Conservation (phyloP, 2,797 vertebrate species). For the Allobates femoralis region DNA sequence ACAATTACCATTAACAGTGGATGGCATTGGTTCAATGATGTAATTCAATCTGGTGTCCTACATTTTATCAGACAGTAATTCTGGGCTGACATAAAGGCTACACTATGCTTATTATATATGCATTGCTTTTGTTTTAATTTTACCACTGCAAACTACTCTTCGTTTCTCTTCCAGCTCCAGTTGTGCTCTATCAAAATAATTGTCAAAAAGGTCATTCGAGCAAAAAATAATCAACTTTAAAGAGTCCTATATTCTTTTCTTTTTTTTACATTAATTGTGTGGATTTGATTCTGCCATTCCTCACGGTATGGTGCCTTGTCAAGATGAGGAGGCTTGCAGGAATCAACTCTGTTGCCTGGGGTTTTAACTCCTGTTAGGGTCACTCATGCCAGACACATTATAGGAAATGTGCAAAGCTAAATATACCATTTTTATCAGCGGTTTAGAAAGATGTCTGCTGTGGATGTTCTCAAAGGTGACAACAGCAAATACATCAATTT, state of each 20-base stretch:
- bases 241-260: neutral
- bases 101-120: conserved; percentile 68
- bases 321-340: neutral
- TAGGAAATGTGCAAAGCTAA: neutral
- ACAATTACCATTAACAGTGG: conserved; percentile 84
- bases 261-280: neutral
- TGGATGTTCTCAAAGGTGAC: neutral
- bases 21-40: conserved; percentile 81
- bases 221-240: conserved; percentile 16
- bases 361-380: conserved; percentile 7
- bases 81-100: conserved; percentile 75
- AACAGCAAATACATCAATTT: neutral
- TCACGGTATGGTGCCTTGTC: conserved; percentile 11
- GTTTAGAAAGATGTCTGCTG: neutral
- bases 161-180: conserved; percentile 65
- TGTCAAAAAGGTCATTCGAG: conserved; percentile 53
- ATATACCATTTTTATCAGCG: neutral
- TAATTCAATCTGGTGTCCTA: conserved; percentile 86
- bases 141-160: conserved; percentile 66
- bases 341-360: neutral
- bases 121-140: conserved; percentile 72
- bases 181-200: conserved; percentile 55
- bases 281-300: neutral
- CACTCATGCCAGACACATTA: neutral
- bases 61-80: conserved; percentile 83